Base-by-base conservation (phyloP, 2,797 vertebrate genomes). In the Malacoctenus gilli region DNA sequence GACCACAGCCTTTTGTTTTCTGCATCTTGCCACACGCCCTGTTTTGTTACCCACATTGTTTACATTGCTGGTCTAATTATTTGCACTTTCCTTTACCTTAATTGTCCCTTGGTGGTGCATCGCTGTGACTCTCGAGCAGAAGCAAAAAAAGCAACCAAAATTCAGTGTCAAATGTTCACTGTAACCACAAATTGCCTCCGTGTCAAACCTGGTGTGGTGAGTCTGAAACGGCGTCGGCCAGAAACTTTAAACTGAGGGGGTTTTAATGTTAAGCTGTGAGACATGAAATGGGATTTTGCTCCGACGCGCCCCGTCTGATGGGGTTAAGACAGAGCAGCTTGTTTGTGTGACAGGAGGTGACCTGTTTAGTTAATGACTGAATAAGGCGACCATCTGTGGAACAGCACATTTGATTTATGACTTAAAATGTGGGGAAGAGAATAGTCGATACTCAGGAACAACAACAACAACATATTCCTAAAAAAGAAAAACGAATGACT, bases 21-120 rank as follows among this genome's bases (percentile, higher is more conserved):
- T n/a, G n/a, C n/a, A n/a, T n/a, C n/a, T n/a, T n/a, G n/a, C n/a
- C n/a, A n/a, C n/a, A n/a, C n/a, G n/a, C n/a, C n/a, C n/a, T n/a
- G n/a, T n/a, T n/a, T n/a, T n/a, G n/a, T n/a, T n/a, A 28, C 25
- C 6, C 25, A 28, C 25, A 28, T 10, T 32, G 30, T 32, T 32
- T 32, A 10, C 10, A 32, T 32, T 11, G 9, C 23, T 51, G n/a
- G 21, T 38, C 36, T 25, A n/a, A 28, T 28, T 28, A 28, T 28
- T 15, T 25, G 15, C 15, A 37, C 34, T 38, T 38, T 51, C 37
- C 25, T 22, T 38, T 38, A 10, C 25, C 35, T 38, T 38, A 10
- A 10, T 32, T 32, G 30, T 32, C 3, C 11, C 11, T 32, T 32
- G 30, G 3, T 10, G 8, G 30, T 32, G 30, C 30, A 32, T 32